Conservation (phyloP, 2,113 vertebrate genomes). For the Sakesphorus luctuosus region DNA sequence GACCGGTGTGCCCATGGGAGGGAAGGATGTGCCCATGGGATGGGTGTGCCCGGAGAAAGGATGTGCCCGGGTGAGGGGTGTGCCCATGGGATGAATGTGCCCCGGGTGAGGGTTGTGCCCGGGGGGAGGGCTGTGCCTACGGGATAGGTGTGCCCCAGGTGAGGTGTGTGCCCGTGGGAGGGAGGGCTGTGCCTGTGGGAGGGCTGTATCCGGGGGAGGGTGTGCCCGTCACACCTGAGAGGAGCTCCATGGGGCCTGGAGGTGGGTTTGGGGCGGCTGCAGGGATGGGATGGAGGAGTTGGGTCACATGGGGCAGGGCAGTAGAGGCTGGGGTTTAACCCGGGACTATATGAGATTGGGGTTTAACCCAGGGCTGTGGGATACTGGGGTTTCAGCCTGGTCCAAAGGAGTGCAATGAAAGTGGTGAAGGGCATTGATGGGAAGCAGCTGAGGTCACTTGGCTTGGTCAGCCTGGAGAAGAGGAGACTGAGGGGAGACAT, state of each 20-base stretch:
- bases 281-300: accelerated
- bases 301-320: accelerated
- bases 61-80: too few species aligned
- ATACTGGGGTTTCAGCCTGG: not conserved
- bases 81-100: too few species aligned
- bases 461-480: not conserved
- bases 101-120: too few species aligned
- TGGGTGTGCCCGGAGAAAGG: too few species aligned
- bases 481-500: not conserved
- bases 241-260: accelerated
- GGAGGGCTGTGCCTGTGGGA: too few species aligned
- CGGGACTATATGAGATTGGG: accelerated
- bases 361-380: not conserved
- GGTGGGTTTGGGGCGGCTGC: accelerated
- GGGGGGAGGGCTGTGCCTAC: too few species aligned
- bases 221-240: not conserved
- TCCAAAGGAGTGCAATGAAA: not conserved
- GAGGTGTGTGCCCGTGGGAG: accelerated
- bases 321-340: not conserved
- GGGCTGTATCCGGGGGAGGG: too few species aligned
- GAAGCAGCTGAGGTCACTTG: not conserved
- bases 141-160: too few species aligned
- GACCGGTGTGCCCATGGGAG: too few species aligned
- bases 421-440: not conserved
- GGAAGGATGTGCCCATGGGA: too few species aligned